Evolutionary conservation across 2,113 vertebrate genomes (phyloP).

Genomic region (Porphyrio hochstetteri): DNA sequence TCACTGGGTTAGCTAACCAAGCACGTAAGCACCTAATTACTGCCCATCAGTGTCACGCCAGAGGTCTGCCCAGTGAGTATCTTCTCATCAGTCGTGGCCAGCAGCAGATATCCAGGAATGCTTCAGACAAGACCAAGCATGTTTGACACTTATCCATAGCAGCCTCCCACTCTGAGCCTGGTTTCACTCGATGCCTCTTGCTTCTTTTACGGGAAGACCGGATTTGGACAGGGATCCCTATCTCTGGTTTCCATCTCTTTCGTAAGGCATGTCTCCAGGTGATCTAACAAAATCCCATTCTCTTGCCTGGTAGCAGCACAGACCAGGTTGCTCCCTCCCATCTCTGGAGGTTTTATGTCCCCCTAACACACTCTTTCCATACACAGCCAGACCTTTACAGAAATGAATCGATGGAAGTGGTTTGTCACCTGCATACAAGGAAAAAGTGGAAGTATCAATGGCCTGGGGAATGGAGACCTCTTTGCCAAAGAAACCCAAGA

Average conservation of each 20-base stretch:
- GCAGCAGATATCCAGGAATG: background rate
- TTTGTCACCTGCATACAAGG: background rate
- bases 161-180: background rate
- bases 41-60: background rate
- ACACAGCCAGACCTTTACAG: background rate
- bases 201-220: background rate
- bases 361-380: background rate
- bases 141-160: background rate
- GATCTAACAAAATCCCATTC: background rate
- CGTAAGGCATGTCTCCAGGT: background rate
- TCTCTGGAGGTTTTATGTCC: background rate
- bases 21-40: background rate
- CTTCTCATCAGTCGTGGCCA: background rate
- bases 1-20: background rate
- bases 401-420: background rate
- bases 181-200: background rate
- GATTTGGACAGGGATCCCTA: background rate
- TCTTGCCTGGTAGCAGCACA: background rate
- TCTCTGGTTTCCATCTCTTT: background rate
- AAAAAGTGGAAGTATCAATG: background rate
- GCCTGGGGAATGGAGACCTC: background rate
- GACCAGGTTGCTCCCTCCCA: background rate
- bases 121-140: background rate
- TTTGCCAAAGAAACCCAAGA: background rate
- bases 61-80: background rate